These are phyloP conservation scores for Hydropsyche tenuis DNA, from an alignment of 1,140 invertebrate genomes.

Conservation along the genomic window DNA sequence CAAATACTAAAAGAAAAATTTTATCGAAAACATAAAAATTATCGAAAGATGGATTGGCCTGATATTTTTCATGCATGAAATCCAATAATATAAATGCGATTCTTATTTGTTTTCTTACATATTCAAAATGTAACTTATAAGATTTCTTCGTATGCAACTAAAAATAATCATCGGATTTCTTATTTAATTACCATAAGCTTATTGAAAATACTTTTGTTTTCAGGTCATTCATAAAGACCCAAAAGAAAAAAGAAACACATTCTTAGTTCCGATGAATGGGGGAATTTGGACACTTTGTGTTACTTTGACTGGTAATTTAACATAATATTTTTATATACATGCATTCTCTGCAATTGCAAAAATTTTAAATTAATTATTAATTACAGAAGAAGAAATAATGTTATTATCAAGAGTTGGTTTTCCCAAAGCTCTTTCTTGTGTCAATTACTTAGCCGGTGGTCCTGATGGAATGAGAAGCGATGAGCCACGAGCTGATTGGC, in stretches of 20 bases:
- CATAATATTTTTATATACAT: constrained; percentile 14
- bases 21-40: no score
- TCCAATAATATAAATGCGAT: no score
- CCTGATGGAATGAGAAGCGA: constrained; percentile 67
- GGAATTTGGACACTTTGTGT: constrained; percentile 88
- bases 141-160: no score
- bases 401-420: constrained; percentile 72
- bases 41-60: no score
- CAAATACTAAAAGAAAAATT: no score
- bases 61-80: no score
- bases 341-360: neutral
- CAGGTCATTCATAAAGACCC: constrained; percentile 56
- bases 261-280: constrained; percentile 83
- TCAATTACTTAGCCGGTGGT: constrained; percentile 78
- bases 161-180: no score
- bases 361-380: constrained; percentile 8
- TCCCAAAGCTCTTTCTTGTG: constrained; percentile 71
- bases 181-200: neutral
- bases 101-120: no score
- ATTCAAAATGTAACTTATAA: no score
- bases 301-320: constrained; percentile 69
- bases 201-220: constrained; percentile 42
- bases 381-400: constrained; percentile 71
- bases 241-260: constrained; percentile 62
- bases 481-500: constrained; percentile 78